Evolutionary conservation across 2,797 vertebrate species (phyloP).

Genomic region (Erithacus rubecula): DNA sequence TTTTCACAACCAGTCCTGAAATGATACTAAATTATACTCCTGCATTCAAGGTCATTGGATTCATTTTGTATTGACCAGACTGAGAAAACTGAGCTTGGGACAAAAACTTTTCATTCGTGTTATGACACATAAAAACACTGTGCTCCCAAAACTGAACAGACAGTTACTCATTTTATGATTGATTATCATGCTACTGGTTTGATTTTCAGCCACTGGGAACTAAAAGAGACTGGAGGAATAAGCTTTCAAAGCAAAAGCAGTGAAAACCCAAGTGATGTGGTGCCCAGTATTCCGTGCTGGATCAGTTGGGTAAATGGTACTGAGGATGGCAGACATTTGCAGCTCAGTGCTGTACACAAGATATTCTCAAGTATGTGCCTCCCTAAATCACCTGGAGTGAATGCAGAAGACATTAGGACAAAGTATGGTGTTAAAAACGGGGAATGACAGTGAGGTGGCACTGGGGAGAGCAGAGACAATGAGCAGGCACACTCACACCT

Average conservation of each 20-base stretch:
- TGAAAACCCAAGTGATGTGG: not conserved
- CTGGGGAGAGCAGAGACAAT: not conserved
- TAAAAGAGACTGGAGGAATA: not conserved
- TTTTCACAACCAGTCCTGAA: not conserved
- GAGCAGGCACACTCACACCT: not conserved
- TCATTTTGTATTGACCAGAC: not conserved
- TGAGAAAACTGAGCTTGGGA: not conserved
- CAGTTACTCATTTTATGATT: not conserved
- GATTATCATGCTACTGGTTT: not conserved
- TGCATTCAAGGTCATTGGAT: not conserved
- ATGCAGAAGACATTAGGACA: not conserved
- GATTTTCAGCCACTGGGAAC: not conserved
- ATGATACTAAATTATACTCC: not conserved
- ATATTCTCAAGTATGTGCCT: not conserved
- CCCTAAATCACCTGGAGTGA: not conserved
- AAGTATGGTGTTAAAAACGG: not conserved
- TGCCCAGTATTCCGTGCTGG: not conserved
- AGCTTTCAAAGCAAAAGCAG: not conserved
- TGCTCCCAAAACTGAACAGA: not conserved
- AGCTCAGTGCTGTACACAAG: not conserved
- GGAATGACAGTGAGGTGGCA: not conserved
- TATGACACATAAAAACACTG: fast-evolving
- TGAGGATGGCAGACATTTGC: not conserved
- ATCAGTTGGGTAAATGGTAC: fast-evolving
- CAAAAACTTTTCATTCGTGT: not conserved